Evolutionary conservation across 2,797 vertebrate species (phyloP).

Genomic region (Pantherophis vulpinus): DNA sequence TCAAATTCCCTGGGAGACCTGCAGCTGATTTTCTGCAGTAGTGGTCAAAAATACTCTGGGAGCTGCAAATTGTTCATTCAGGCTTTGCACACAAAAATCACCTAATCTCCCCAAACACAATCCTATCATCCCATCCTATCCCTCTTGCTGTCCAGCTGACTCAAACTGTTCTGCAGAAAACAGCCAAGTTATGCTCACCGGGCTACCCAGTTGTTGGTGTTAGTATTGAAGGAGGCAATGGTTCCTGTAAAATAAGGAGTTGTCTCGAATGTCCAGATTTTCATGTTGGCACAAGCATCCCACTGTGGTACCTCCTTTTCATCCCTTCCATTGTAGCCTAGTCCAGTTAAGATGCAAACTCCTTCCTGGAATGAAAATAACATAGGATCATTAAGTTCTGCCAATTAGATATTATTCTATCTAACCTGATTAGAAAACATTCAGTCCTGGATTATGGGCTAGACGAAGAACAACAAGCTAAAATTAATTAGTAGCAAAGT

Average conservation of each 20-base stretch:
- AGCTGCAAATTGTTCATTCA: background rate
- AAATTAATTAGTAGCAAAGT: background rate
- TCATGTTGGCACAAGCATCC: slow-evolving; percentile 96
- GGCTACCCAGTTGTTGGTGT: slow-evolving; percentile 94
- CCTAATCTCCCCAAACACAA: background rate
- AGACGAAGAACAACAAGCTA: background rate
- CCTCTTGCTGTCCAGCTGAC: background rate
- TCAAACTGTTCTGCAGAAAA: background rate
- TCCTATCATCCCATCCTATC: background rate
- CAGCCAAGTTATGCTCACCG: slow-evolving; percentile 75
- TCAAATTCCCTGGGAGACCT: background rate
- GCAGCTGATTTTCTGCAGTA: background rate
- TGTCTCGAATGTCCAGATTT: slow-evolving; percentile 93
- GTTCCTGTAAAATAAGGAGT: slow-evolving; percentile 92
- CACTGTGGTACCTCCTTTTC: slow-evolving; percentile 75
- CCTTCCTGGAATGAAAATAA: slow-evolving; percentile 82
- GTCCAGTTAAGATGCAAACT: slow-evolving; percentile 88
- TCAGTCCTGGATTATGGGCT: background rate
- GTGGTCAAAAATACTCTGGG: background rate
- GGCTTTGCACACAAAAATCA: background rate
- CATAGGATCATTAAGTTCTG: background rate
- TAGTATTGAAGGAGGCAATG: slow-evolving; percentile 95
- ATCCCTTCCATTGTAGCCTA: slow-evolving; percentile 86
- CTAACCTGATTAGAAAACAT: background rate
- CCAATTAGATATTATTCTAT: background rate